phyloP scores from a whole-genome alignment of 2,888 invertebrate genomes.

The Xylophagus ater region DNA sequence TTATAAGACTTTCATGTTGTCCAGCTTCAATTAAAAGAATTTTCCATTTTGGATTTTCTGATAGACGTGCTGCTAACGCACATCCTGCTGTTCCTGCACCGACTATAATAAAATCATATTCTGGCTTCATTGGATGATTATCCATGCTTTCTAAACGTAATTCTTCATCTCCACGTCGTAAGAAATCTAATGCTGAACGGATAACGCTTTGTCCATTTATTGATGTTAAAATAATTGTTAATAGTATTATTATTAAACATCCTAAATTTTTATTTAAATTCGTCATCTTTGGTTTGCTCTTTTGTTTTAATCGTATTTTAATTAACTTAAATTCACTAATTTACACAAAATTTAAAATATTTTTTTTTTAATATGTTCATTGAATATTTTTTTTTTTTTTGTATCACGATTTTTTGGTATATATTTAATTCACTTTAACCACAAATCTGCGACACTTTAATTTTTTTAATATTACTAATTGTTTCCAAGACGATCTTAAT shows the following conservation, averaged over 20 bases:
- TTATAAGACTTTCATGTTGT: slow-evolving; percentile 53
- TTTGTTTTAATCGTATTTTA: no score
- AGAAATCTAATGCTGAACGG: slow-evolving; percentile 29
- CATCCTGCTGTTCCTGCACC: slow-evolving; percentile 77
- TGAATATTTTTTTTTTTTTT: no score
- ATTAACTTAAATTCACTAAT: no score
- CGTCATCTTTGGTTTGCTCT: no score
- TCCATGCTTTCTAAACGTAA: slow-evolving; percentile 31
- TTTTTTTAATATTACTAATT: no score
- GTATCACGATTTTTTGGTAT: no score
- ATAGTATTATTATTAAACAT: slow-evolving; percentile 12
- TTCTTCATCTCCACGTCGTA: slow-evolving; percentile 33
- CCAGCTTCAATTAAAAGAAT: slow-evolving; percentile 63
- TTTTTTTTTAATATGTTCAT: no score
- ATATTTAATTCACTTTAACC: no score
- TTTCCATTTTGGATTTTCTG: slow-evolving; percentile 57
- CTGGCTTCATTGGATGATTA: slow-evolving; percentile 30
- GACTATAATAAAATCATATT: slow-evolving; percentile 67
- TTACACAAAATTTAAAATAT: no score
- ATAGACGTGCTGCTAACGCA: slow-evolving; percentile 58
- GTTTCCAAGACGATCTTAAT: no score
- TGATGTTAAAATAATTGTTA: slow-evolving; percentile 12
- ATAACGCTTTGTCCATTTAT: slow-evolving; percentile 16
- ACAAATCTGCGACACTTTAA: no score
- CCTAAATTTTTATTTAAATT: no score